Conservation (phyloP, 2,797 vertebrate species). For the Sebastes kiyomatsui region DNA sequence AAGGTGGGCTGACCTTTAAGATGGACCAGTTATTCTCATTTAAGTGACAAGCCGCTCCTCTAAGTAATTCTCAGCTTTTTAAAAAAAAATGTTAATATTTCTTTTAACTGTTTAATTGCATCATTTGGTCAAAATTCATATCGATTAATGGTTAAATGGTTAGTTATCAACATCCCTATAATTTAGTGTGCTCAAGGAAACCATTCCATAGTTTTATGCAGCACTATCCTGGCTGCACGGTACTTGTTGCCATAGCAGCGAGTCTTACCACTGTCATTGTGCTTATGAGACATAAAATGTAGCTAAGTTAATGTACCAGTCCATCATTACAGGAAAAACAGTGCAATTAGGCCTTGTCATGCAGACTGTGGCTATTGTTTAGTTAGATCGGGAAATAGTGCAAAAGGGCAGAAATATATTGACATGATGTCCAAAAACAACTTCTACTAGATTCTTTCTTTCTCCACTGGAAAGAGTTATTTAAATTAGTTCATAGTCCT, state of each 20-base stretch:
- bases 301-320: conserved; percentile 17
- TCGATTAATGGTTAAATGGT: not conserved
- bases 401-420: not conserved
- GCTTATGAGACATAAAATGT: conserved; percentile 41
- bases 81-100: too few species aligned
- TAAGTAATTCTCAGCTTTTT: too few species aligned
- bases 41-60: not conserved
- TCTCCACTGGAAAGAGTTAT: not conserved
- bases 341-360: conserved; percentile 12
- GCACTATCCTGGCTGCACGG: not conserved
- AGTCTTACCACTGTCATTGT: conserved; percentile 38
- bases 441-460: not conserved
- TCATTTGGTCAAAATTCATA: not conserved
- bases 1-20: not conserved
- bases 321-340: conserved; percentile 3
- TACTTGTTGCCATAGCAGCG: conserved; percentile 65
- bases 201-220: conserved; percentile 20
- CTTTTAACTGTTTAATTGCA: not conserved
- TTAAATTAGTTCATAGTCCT: not conserved
- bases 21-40: not conserved
- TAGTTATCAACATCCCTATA: not conserved
- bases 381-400: not conserved
- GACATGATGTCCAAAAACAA: conserved; percentile 3
- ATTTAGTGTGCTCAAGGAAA: not conserved
- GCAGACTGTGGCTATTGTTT: conserved; percentile 12